These are phyloP conservation scores for Chondrilla cf. caribensis DNA, from an alignment of 37 sponge, comb jelly and placozoan species.

Conservation along the genomic window DNA sequence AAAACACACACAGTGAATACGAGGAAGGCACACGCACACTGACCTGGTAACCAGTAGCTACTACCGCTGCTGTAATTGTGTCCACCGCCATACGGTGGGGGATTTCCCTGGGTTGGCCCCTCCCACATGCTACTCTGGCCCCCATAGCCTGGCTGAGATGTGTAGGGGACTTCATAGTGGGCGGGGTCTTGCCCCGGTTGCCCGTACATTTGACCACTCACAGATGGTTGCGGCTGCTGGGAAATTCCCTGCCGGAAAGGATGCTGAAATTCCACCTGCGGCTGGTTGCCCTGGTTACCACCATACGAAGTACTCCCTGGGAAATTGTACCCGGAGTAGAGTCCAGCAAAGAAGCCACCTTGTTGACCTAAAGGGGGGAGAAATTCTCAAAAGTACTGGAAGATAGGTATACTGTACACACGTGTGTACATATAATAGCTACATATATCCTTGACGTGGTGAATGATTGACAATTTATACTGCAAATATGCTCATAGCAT, in stretches of 20 bases:
- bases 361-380: not conserved
- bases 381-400: not conserved
- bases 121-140: conserved; percentile 1
- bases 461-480: no score
- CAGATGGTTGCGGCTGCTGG: not conserved
- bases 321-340: not conserved
- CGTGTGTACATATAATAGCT: no score
- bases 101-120: not conserved
- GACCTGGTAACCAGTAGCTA: not conserved
- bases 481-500: no score
- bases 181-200: no score
- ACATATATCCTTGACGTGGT: no score
- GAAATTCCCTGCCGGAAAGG: not conserved
- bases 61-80: not conserved
- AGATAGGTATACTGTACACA: no score
- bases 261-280: not conserved
- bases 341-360: not conserved
- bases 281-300: not conserved
- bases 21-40: not conserved
- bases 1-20: not conserved
- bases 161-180: not conserved
- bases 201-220: not conserved
- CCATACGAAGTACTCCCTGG: not conserved
- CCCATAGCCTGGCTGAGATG: not conserved
- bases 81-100: not conserved